Conservation (phyloP, 2,888 invertebrate species). For the Dolichopus griseipennis region DNA sequence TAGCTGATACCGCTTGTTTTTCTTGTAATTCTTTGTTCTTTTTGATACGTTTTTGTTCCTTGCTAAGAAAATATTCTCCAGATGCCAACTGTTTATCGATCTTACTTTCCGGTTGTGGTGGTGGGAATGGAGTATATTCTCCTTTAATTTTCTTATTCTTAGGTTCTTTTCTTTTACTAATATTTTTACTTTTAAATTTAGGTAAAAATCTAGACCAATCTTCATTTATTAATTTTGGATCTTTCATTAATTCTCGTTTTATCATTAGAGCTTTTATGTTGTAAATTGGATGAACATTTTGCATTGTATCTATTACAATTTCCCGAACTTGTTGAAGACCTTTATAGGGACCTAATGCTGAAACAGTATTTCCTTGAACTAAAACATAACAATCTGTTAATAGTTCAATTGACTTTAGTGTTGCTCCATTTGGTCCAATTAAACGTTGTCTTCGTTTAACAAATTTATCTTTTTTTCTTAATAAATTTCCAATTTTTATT, state of each 20-base stretch:
- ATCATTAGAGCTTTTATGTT: constrained; percentile 97
- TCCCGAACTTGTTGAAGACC: constrained; percentile 79
- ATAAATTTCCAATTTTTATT: constrained; percentile 88
- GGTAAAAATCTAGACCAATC: constrained; percentile 97
- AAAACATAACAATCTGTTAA: constrained; percentile 93
- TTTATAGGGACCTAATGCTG: constrained; percentile 91
- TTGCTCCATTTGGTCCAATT: constrained; percentile 97
- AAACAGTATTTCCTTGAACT: constrained; percentile 95
- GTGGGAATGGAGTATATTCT: constrained; percentile 96
- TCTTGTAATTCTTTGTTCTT: constrained; percentile 65
- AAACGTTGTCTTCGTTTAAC: constrained; percentile 87
- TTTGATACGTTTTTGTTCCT: constrained; percentile 66
- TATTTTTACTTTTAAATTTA: constrained; percentile 82
- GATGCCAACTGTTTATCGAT: constrained; percentile 86
- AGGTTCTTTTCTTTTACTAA: constrained; percentile 78
- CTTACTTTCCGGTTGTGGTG: constrained; percentile 86
- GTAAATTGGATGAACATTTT: constrained; percentile 97
- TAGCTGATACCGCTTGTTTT: constrained; percentile 65
- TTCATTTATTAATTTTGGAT: constrained; percentile 82
- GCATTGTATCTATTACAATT: constrained; percentile 95
- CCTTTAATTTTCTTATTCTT: constrained; percentile 84
- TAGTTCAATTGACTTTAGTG: constrained; percentile 91
- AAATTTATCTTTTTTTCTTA: constrained; percentile 87
- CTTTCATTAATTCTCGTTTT: constrained; percentile 87
- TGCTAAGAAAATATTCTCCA: constrained; percentile 93